Conservation (phyloP, 2,113 vertebrate genomes). For the Lota lota region DNA sequence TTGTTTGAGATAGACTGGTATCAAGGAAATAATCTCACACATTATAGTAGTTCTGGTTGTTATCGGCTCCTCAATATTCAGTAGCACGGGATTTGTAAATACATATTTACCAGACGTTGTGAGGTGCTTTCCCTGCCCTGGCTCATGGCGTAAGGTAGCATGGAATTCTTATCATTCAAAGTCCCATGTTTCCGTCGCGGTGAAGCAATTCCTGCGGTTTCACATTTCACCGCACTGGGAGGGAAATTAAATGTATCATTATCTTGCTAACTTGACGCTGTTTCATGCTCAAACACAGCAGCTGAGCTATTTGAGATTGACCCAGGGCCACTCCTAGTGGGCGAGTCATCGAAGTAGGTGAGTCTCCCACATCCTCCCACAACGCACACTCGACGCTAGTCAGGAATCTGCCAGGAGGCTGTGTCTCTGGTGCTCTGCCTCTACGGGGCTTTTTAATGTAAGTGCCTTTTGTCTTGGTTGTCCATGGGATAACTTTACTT, state of each 20-base stretch:
- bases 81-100: too few relatives aligned
- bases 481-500: background rate
- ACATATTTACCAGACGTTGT: too few relatives aligned
- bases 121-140: too few relatives aligned
- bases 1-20: too few relatives aligned
- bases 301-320: slow-evolving; percentile 49
- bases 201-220: background rate
- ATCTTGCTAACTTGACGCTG: slow-evolving; percentile 54
- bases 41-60: too few relatives aligned
- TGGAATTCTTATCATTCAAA: too few relatives aligned
- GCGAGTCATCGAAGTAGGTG: slow-evolving; percentile 39
- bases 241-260: slow-evolving; percentile 23
- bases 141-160: too few relatives aligned
- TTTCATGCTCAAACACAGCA: slow-evolving; percentile 41
- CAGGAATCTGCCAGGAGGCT: slow-evolving; percentile 7
- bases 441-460: slow-evolving; percentile 29
- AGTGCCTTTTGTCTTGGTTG: slow-evolving; percentile 21
- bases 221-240: slow-evolving; percentile 19
- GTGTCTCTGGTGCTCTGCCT: slow-evolving; percentile 19
- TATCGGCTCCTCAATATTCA: too few relatives aligned
- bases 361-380: slow-evolving; percentile 46
- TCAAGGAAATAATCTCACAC: too few relatives aligned
- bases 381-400: slow-evolving; percentile 18
- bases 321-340: slow-evolving; percentile 52
- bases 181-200: background rate